Base-by-base conservation (phyloP, 1,140 invertebrate species). In the Lineus longissimus region DNA sequence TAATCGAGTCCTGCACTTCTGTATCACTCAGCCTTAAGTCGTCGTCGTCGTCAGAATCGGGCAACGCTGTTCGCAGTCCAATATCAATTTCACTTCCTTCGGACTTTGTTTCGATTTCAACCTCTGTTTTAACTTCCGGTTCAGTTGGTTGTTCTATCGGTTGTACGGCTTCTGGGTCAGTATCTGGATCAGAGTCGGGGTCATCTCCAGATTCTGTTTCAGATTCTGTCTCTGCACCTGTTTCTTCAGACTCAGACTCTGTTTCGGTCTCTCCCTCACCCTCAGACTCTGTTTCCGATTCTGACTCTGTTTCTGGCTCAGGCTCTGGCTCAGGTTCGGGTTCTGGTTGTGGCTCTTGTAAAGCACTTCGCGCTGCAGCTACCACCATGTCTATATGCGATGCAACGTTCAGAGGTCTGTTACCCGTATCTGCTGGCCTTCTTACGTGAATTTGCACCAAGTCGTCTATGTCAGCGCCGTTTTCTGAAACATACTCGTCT, bases 1-100 rank as follows among this genome's bases (percentile, higher is more conserved):
- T 9, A n/a, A 51, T 51, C 6, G 47, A 51, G 6, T 51, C 6
- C n/a, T 51, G 47, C 6, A 51, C 47, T n/a, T 51, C 47, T 6
- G 4, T 4, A 51, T 51, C n/a, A 51, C n/a, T n/a, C n/a, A 51
- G n/a, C 6, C 6, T n/a, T n/a, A 51, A 51, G 47, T 51, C 47
- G 6, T 19, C 47, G 25, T 51, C 47, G n/a, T 51, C 47, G 47
- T 51, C 47, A 23, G 47, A 51, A 51, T 51, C 47, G 33, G 33
- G 33, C 25, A 51, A n/a, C 6, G 47, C 47, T 51, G 47, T 51
- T 51, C 47, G 47, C 47, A 51, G n/a, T 23, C 6, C 47, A 51
- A 51, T 51, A n/a, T n/a, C n/a, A n/a, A n/a, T n/a, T n/a, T 51
- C 47, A 51, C 47, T 51, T 4, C 6, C n/a, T 51, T 51, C 47